Evolutionary conservation across 2,888 invertebrate genomes (phyloP), one percentile per base, ranked within the genome.

Genomic region (Margaritifera margaritifera): DNA sequence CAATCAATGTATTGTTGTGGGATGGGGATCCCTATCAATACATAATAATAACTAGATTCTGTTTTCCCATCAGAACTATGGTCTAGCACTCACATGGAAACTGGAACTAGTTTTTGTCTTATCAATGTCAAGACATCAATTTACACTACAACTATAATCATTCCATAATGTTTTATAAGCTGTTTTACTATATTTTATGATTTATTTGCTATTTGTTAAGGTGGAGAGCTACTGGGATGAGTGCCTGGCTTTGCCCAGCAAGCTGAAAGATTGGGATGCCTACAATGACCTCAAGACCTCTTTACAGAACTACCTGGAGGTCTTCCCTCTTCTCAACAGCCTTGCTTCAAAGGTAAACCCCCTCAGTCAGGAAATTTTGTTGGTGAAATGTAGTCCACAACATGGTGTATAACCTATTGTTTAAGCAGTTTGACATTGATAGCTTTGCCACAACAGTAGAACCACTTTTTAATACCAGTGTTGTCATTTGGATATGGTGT

Each of bases 251-350:
- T 80, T 90, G 62, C 89, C 90, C 15, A 88, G 88, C 77, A 89
- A 90, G 70, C 84, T 90, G 62, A 89, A 89, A 75, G 89, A 89
- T 79, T 89, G 89, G 89, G 88, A 89, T 75, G 88, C 89, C 0
- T 89, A 89, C 74, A 84, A 81, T 71, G 89, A 89, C 71, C 82
- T 90, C 69, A 89, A 88, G 77, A 81, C 77, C 50, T 80, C 84
- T 61, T 85, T 90, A 62, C 86, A 89, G 77, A 84, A 80, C 8
- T 90, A 90, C 77, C 80, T 87, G 15, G 85, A 88, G 68, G 84
- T 89, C n/a, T 87, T 89, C 80, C 89, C 90, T 15, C 80, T 90
- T 15, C 84, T 90, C 11, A 82, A 87, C 64, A 85, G 85, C 64
- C 82, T 90, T 15, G 87, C 88, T 54, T 86, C 89, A 24, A 89